Conservation (phyloP, 1,140 invertebrate species). For the Euura lappo region DNA sequence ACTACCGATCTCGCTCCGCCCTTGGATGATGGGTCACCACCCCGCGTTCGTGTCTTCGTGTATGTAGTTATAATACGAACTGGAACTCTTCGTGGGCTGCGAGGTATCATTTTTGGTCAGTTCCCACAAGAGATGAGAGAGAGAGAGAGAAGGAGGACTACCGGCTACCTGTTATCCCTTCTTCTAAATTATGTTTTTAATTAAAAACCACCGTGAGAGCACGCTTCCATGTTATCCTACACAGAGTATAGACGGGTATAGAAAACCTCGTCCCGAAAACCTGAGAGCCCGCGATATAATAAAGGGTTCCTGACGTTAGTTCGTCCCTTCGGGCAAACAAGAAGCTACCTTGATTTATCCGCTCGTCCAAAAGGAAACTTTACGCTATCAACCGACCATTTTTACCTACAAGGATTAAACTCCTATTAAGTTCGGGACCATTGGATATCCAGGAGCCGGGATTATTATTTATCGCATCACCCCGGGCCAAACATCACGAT, state of each 20-base stretch:
- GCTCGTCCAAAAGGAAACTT: conserved; percentile 35
- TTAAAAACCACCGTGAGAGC: conserved; percentile 58
- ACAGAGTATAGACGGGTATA: background rate
- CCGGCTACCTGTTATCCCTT: conserved; percentile 58
- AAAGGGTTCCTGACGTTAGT: conserved; percentile 32
- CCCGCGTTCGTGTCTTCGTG: conserved; percentile 1
- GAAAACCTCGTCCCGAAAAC: background rate
- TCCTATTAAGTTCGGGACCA: no score
- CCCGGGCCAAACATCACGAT: background rate
- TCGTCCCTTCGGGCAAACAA: conserved; percentile 50
- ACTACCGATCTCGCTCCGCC: conserved; percentile 25
- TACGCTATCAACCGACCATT: conserved; percentile 31
- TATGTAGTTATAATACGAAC: background rate
- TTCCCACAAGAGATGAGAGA: conserved; percentile 49
- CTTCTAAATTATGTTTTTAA: conserved; percentile 64
- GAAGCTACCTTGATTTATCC: conserved; percentile 59
- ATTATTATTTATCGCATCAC: no score
- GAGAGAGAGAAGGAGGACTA: no score
- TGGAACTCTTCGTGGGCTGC: background rate
- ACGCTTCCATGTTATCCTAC: conserved; percentile 21
- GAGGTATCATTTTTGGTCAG: conserved; percentile 33
- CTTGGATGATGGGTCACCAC: background rate
- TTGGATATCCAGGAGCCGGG: no score
- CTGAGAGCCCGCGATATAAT: background rate
- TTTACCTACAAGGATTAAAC: background rate